Percentiles rank a stretch among this genome's conserved stretches.
Conservation (phyloP, 1,140 invertebrate genomes). For the Tetraneura akinire region DNA sequence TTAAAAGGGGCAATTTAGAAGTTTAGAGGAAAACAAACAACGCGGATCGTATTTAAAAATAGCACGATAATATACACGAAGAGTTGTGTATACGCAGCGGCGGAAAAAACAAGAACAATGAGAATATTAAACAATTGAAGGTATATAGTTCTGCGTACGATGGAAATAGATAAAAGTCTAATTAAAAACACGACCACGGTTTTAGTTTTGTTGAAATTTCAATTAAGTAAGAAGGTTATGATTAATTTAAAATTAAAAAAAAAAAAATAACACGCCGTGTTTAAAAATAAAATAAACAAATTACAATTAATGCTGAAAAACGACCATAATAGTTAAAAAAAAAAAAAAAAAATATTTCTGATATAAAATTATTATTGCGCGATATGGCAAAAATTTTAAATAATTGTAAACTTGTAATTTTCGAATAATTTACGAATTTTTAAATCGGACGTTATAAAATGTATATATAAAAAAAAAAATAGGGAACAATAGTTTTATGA, state of each 20-base stretch:
- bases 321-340: neutral
- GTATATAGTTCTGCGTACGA: no score
- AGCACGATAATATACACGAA: neutral
- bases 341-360: no score
- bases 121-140: neutral
- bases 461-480: constrained; percentile 1
- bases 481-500: neutral
- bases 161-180: neutral
- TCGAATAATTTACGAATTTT: neutral
- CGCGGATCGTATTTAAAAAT: neutral
- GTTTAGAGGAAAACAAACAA: neutral
- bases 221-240: neutral
- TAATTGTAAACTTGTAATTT: no score
- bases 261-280: no score
- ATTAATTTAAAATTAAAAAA: neutral
- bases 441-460: neutral
- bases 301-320: no score
- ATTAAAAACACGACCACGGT: neutral
- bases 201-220: neutral
- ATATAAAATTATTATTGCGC: no score
- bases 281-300: no score
- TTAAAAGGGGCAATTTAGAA: neutral
- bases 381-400: no score
- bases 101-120: neutral
- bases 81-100: no score